Evolutionary conservation across 2,888 invertebrate species (phyloP), one percentile per base, ranked within the genome.

Genomic region (Acleris emargana): DNA sequence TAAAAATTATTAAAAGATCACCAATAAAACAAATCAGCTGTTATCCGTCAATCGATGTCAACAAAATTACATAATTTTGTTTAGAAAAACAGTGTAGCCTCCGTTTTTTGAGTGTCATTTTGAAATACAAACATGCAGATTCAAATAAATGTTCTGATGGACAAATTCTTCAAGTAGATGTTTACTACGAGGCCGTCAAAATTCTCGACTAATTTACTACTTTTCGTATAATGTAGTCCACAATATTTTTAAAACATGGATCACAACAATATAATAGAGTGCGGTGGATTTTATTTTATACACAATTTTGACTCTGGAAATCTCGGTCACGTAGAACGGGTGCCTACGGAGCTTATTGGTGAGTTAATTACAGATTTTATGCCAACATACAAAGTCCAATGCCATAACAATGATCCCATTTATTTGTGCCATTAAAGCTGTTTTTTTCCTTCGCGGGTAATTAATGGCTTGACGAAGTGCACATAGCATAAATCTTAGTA

Each of bases 291-390:
- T 88, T 93, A 94, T 76, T 97, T 98, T 90, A 95, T 95, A 75
- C 96, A 97, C 76, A 96, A 96, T 85, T 97, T 98, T 93, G 98
- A 98, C 88, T 98, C 97, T 51, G 97, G 97, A 67, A 98, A 98
- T 91, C 93, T 98, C 75, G 95, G 96, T 62, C 94, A 94, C 88
- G 97, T 97, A 60, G 97, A 97, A 84, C 93, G 95, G 78, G 95
- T 96, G 64, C 92, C 94, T 53, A 92, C 91, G 81, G 93, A 93
- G 80, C 91, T 93, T 73, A 93, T 93, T 74, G 93, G 94, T 94
- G 84, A 92, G 89, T 80, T 50, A 52, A 68, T 43, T 61, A 64
- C 54, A 66, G 45, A 64, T 67, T 67, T 69, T 67, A 72, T 67
- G 67, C 63, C 51, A 57, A 68, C 75, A 72, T 72, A 66, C 77